Evolutionary conservation across 2,888 invertebrate genomes (phyloP).

Genomic region (Hydrotaea diabolus): DNA sequence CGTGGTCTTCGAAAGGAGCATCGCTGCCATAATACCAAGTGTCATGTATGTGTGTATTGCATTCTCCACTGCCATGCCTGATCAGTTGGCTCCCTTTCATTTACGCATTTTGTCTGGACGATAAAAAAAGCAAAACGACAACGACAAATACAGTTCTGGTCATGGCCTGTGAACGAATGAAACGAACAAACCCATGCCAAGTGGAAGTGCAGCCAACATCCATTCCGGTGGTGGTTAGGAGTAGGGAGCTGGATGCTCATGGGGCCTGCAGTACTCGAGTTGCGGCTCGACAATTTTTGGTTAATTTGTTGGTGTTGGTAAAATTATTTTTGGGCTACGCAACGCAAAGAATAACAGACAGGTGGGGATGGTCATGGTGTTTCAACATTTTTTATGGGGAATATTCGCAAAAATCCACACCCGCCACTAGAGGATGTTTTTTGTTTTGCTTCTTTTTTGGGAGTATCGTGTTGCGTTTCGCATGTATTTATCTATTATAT

Average conservation of each 20-base stretch:
- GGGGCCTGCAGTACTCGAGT: slow-evolving; percentile 39
- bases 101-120: slow-evolving; percentile 53
- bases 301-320: slow-evolving; percentile 60
- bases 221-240: slow-evolving; percentile 8
- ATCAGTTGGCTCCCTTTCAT: slow-evolving; percentile 56
- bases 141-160: slow-evolving; percentile 42
- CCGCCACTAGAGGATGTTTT: background rate
- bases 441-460: slow-evolving; percentile 46
- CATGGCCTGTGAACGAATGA: slow-evolving; percentile 27
- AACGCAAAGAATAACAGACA: slow-evolving; percentile 43
- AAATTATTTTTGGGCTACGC: slow-evolving; percentile 26
- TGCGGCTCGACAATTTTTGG: slow-evolving; percentile 47
- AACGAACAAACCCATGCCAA: slow-evolving; percentile 35
- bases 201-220: slow-evolving; percentile 19
- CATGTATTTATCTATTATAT: slow-evolving; percentile 67
- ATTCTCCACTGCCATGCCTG: slow-evolving; percentile 1
- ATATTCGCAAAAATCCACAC: slow-evolving; percentile 30
- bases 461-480: slow-evolving; percentile 63
- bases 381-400: slow-evolving; percentile 58
- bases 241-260: slow-evolving; percentile 43
- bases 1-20: too few species aligned
- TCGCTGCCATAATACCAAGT: background rate
- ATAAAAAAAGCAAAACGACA: slow-evolving; percentile 35
- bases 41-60: too few species aligned
- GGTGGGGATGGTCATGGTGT: slow-evolving; percentile 57